A percentile compares a stretch with the other conserved stretches of the same genome.
Evolutionary conservation across 2,797 vertebrate genomes (phyloP).

Genomic region (Agapornis canus): DNA sequence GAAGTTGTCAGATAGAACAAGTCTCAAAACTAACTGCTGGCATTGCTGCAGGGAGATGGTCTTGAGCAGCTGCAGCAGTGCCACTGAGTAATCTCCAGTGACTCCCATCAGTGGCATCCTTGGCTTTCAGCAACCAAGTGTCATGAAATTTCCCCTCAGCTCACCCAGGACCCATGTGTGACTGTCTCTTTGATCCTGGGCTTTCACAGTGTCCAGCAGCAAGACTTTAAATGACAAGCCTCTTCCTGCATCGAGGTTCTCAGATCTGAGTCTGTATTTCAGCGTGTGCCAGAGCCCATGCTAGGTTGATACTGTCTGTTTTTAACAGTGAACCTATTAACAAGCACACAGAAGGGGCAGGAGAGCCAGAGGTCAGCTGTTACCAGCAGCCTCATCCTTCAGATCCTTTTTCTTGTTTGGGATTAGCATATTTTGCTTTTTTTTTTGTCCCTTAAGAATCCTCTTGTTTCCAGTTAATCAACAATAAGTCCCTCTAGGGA

Average conservation of each 20-base stretch:
- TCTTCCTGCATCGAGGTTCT: neutral
- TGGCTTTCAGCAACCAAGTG: neutral
- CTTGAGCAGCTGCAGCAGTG: neutral
- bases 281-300: neutral
- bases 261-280: neutral
- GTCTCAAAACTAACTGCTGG: neutral
- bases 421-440: neutral
- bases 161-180: neutral
- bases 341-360: neutral
- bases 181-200: neutral
- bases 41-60: neutral
- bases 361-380: neutral
- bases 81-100: neutral
- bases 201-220: neutral
- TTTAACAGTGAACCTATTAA: neutral
- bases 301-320: neutral
- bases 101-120: neutral
- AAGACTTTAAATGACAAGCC: neutral
- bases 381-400: neutral
- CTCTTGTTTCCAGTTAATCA: conserved; percentile 9
- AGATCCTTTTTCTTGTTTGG: neutral
- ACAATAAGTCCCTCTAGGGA: neutral
- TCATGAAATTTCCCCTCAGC: neutral
- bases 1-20: neutral
- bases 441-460: conserved; percentile 2